These are phyloP conservation scores for Willisornis vidua DNA, from an alignment of 2,113 vertebrate genomes.

Conservation along the genomic window DNA sequence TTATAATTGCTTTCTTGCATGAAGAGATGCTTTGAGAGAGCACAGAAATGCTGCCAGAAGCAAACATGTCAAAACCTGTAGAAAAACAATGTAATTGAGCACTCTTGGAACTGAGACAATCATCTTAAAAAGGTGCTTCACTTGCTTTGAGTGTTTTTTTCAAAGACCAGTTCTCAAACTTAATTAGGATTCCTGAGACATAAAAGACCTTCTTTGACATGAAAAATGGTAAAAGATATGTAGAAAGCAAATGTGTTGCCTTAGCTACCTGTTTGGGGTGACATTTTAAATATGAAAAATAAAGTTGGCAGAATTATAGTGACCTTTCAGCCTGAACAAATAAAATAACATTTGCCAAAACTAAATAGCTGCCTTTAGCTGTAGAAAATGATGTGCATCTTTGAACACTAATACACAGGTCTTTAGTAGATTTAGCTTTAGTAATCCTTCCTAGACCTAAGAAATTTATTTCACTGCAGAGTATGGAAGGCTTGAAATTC, in stretches of 20 bases:
- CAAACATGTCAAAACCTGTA: conserved; percentile 20
- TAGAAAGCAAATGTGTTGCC: conserved; percentile 62
- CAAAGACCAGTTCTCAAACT: conserved; percentile 21
- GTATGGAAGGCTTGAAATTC: background rate
- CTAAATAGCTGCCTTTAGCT: conserved; percentile 46
- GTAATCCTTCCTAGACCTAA: background rate
- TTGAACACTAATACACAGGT: background rate
- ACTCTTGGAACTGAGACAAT: background rate
- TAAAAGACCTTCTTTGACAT: conserved; percentile 67
- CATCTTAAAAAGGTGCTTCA: conserved; percentile 24
- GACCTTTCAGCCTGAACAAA: conserved; percentile 71
- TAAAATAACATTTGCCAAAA: conserved; percentile 66
- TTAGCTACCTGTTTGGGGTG: conserved; percentile 62
- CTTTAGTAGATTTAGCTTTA: background rate
- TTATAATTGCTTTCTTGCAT: background rate
- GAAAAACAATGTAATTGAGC: background rate
- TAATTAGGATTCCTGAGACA: conserved; percentile 65
- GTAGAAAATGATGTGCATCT: conserved; percentile 32
- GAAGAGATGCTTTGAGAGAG: conserved; percentile 3
- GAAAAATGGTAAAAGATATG: conserved; percentile 47
- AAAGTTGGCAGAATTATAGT: conserved; percentile 65
- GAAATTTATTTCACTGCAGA: background rate
- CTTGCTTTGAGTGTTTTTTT: background rate
- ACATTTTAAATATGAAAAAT: conserved; percentile 69
- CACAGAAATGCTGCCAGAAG: conserved; percentile 28